Conservation (phyloP, 2,113 vertebrate species). For the Calyptommatus sinebrachiatus region DNA sequence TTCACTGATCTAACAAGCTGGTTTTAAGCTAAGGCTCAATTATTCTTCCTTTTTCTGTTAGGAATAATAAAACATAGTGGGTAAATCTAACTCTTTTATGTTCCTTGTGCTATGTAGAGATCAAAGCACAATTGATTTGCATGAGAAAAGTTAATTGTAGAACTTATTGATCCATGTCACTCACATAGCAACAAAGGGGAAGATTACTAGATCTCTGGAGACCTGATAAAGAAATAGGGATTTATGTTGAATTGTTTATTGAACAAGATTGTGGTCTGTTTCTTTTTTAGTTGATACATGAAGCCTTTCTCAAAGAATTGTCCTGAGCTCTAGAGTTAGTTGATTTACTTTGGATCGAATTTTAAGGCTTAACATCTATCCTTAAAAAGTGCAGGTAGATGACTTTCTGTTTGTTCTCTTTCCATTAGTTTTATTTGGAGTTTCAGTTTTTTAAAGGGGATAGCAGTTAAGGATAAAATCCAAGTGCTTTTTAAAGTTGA, state of each 20-base stretch:
- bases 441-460: not conserved
- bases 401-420: not conserved
- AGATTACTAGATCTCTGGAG: slow-evolving; percentile 29
- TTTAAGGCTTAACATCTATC: not conserved
- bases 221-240: slow-evolving; percentile 25
- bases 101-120: slow-evolving; percentile 8
- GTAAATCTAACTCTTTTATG: slow-evolving; percentile 17
- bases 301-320: slow-evolving; percentile 32
- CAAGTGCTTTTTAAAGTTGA: not conserved
- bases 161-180: slow-evolving; percentile 36
- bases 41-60: not conserved
- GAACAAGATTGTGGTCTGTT: slow-evolving; percentile 31
- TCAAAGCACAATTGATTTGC: slow-evolving; percentile 14
- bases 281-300: slow-evolving; percentile 13
- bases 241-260: slow-evolving; percentile 33
- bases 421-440: not conserved
- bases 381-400: slow-evolving; percentile 4
- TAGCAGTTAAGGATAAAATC: not conserved
- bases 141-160: slow-evolving; percentile 26
- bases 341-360: slow-evolving; percentile 20
- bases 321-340: not conserved
- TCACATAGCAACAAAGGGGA: slow-evolving; percentile 3
- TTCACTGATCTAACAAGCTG: slow-evolving; percentile 4
- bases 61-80: slow-evolving; percentile 13
- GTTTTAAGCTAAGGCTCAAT: not conserved